Conservation (phyloP, 2,797 vertebrate species). For the Vespertilio murinus region DNA sequence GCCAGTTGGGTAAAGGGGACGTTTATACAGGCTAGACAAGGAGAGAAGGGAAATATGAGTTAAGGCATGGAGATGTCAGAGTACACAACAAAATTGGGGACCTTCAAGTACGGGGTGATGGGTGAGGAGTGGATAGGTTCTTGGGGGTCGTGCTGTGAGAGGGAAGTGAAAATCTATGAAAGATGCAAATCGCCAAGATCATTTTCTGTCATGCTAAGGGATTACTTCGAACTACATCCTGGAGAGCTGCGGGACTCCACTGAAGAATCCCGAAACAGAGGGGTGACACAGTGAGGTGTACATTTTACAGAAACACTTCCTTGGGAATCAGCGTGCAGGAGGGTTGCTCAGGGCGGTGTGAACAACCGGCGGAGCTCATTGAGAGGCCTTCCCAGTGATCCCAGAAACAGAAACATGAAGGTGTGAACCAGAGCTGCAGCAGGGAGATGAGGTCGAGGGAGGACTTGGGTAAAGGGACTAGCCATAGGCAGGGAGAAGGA, state of each 20-base stretch:
- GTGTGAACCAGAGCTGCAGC: neutral
- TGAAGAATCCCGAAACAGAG: constrained; percentile 23
- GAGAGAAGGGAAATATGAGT: neutral
- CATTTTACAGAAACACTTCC: neutral
- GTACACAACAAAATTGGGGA: neutral
- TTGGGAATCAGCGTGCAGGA: neutral
- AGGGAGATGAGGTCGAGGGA: neutral
- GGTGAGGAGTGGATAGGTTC: neutral
- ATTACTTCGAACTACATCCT: neutral
- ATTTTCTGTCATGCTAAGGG: neutral
- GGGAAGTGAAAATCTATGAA: neutral
- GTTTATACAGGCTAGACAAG: neutral
- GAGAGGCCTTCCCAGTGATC: neutral
- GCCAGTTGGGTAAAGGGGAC: neutral
- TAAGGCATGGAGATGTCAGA: neutral
- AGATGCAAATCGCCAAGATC: neutral
- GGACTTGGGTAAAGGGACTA: neutral
- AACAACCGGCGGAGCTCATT: neutral
- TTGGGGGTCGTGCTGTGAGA: neutral
- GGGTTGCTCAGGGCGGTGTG: neutral
- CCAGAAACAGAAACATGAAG: neutral
- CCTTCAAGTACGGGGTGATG: neutral
- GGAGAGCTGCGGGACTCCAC: neutral
- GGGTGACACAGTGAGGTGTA: neutral
- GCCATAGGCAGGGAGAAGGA: neutral